Evolutionary conservation across 1,140 invertebrate species (phyloP).

Genomic region (Caenorhabditis inopinata): DNA sequence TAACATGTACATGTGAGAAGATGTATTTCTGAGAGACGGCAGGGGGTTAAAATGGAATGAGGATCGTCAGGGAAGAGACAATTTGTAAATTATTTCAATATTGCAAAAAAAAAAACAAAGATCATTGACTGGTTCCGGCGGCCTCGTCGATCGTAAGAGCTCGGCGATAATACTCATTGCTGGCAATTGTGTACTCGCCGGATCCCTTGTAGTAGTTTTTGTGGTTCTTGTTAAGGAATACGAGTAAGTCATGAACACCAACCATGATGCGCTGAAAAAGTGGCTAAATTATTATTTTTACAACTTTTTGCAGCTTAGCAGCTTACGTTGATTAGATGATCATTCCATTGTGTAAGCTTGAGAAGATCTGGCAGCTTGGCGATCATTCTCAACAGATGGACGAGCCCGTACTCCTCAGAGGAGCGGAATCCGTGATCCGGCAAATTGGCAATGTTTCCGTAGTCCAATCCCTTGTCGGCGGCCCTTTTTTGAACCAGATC

Average conservation of each 20-base stretch:
- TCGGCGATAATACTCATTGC: too few relatives aligned
- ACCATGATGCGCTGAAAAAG: not conserved
- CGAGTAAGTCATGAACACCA: not conserved
- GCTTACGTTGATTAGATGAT: not conserved
- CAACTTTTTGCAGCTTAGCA: not conserved
- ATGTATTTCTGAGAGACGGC: too few relatives aligned
- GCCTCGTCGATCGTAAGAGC: too few relatives aligned
- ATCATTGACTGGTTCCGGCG: too few relatives aligned
- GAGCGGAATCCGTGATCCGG: not conserved
- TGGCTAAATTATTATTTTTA: too few relatives aligned
- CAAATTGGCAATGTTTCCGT: not conserved
- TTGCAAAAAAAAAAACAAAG: too few relatives aligned
- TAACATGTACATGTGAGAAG: too few relatives aligned
- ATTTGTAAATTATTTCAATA: too few relatives aligned
- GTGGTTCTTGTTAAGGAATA: not conserved
- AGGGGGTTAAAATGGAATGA: too few relatives aligned
- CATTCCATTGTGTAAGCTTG: not conserved
- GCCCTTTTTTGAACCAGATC: not conserved
- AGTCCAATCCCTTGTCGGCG: not conserved
- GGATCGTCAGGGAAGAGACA: too few relatives aligned
- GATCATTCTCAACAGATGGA: not conserved
- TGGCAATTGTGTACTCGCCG: not conserved
- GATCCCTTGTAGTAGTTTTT: not conserved
- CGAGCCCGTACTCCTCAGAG: not conserved
- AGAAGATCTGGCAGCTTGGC: not conserved